A percentile compares a stretch with the other conserved stretches of the same genome.
Evolutionary conservation across 1,140 invertebrate species (phyloP).

Genomic region (Leptinotarsa texana): DNA sequence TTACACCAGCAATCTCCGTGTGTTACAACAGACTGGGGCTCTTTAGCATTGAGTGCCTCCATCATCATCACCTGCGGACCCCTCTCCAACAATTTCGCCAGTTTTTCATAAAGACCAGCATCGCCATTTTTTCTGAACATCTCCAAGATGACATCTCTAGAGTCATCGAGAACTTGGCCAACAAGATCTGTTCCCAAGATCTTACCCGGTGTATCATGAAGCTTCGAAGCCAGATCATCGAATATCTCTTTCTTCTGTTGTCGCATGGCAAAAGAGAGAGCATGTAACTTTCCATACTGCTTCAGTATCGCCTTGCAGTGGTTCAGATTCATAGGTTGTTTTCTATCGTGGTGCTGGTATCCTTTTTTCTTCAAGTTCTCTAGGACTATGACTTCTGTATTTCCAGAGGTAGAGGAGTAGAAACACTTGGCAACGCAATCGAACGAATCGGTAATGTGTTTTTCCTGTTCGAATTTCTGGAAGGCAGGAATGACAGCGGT

Average conservation of each 20-base stretch:
- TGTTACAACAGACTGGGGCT: conserved; percentile 32
- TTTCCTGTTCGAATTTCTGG: conserved; percentile 31
- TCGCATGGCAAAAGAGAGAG: conserved; percentile 58
- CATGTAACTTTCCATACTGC: conserved; percentile 61
- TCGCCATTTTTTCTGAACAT: conserved; percentile 31
- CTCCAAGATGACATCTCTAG: not conserved
- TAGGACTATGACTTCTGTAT: conserved; percentile 58
- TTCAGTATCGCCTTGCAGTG: conserved; percentile 57
- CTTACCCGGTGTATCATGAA: conserved; percentile 32
- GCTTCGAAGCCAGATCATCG: conserved; percentile 23
- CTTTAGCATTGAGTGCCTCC: conserved; percentile 28
- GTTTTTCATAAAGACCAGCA: conserved; percentile 26
- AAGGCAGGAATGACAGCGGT: conserved; percentile 34
- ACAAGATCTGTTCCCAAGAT: not conserved
- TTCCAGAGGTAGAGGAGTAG: conserved; percentile 45
- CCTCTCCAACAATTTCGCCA: conserved; percentile 23
- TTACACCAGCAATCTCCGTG: conserved; percentile 48
- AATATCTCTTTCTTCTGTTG: conserved; percentile 50
- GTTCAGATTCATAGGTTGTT: conserved; percentile 53
- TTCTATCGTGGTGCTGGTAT: conserved; percentile 57
- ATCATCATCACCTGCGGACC: conserved; percentile 23
- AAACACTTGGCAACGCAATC: conserved; percentile 49
- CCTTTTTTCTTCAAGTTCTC: conserved; percentile 58
- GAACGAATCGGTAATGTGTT: conserved; percentile 11
- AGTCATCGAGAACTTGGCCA: conserved; percentile 21